Evolutionary conservation across 1,140 invertebrate species (phyloP), one percentile per base, ranked within the genome.

Genomic region (Littorina saxatilis): DNA sequence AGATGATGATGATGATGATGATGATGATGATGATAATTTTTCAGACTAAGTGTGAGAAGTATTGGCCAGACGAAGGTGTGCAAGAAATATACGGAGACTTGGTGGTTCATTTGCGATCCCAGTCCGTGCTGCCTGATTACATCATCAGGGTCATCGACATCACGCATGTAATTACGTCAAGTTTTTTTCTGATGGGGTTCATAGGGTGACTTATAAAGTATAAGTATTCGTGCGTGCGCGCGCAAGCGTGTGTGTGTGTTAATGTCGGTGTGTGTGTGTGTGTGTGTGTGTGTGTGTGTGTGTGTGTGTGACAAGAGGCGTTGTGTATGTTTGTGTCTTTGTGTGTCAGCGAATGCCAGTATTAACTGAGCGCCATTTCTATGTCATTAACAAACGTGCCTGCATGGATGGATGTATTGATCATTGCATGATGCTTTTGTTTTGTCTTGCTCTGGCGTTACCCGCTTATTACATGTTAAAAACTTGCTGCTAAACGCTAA

Each of bases 41-140:
- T 50, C 83, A 90, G 88, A 77, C 82, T 9, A 90, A 90, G 72
- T 90, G 90, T 81, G 88, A 88, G 91, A 97, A 98, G 89, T 99
- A 99, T 90, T 99, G 99, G 99, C 99, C 99, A 0, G 96, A 96
- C 79, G 97, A 99, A 20, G 72, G 77, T 2, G 89, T 89, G 73
- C 82, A 85, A 35, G 79, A 85, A 23, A 86, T 76, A 37, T 89
- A 86, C 72, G 90, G 90, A n/a, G 88, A 91, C 47, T 63, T 91
- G n/a, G 75, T 88, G 35, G 89, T 91, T 23, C 79, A 85, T 13
- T 20, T 87, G 35, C 61, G 76, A 23, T 89, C 89, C 7, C 88
- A 90, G 79, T 90, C 89, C 55, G 79, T 86, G 23, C 83, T 90
- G 27, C 81, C 85, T 29, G 86, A 87, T 72, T 91, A 91, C 75